These are phyloP conservation scores for Myzus persicae DNA, from an alignment of 1,140 invertebrate species.

Conservation along the genomic window DNA sequence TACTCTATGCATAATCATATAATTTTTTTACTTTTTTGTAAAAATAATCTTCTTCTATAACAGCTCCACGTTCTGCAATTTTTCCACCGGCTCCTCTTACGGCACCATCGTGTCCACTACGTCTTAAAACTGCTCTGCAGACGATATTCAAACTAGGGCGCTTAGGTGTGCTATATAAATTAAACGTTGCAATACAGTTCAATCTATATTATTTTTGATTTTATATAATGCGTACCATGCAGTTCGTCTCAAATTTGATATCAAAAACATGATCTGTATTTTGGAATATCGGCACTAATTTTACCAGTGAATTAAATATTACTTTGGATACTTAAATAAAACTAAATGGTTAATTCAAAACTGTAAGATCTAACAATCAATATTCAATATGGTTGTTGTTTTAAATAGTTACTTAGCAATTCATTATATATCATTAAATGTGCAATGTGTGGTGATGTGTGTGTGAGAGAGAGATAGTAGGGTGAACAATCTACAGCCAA, in stretches of 20 bases:
- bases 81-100: slow-evolving; percentile 88
- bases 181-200: background rate
- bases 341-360: background rate
- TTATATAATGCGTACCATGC: background rate
- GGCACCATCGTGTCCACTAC: slow-evolving; percentile 81
- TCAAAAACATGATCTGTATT: background rate
- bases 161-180: background rate
- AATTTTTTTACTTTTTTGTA: slow-evolving; percentile 77
- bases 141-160: slow-evolving; percentile 62
- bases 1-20: background rate
- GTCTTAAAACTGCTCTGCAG: slow-evolving; percentile 76
- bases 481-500: too few relatives aligned
- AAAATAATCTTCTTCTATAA: slow-evolving; percentile 92
- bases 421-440: too few relatives aligned
- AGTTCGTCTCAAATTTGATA: background rate
- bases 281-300: background rate
- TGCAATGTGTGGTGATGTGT: too few relatives aligned
- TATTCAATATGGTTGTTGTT: background rate
- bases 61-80: slow-evolving; percentile 91
- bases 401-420: background rate
- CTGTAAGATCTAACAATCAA: rapidly evolving
- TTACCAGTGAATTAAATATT: background rate
- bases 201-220: background rate
- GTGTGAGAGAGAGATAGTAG: too few relatives aligned
- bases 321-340: too few relatives aligned